A percentile compares a stretch with the other conserved stretches of the same genome.
These are phyloP conservation scores for Diabrotica undecimpunctata DNA, from an alignment of 1,140 invertebrate genomes.

Conservation along the genomic window DNA sequence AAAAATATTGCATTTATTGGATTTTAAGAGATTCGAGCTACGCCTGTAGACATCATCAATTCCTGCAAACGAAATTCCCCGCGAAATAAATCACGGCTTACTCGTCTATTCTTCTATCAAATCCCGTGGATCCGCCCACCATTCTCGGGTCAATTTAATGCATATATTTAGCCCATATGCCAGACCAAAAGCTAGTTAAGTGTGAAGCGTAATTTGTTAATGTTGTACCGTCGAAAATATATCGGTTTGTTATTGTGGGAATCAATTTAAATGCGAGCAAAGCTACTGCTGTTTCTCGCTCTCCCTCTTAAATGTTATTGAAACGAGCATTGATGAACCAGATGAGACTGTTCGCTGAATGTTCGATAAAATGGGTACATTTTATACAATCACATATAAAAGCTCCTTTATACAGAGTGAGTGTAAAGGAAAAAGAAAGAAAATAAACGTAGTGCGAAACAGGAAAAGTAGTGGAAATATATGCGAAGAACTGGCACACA, in stretches of 20 bases:
- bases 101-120: slow-evolving; percentile 8
- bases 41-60: background rate
- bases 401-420: too few species aligned
- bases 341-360: slow-evolving; percentile 27
- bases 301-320: slow-evolving; percentile 27
- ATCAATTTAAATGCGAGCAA: slow-evolving; percentile 32
- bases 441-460: too few species aligned
- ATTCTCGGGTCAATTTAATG: slow-evolving; percentile 40
- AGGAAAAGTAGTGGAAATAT: too few species aligned
- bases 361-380: background rate
- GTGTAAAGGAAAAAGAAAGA: too few species aligned
- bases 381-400: background rate
- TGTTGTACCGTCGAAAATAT: slow-evolving; percentile 34
- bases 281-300: slow-evolving; percentile 19
- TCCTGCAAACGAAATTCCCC: background rate
- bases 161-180: slow-evolving; percentile 44
- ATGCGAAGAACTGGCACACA: too few species aligned
- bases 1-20: too few species aligned
- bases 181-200: slow-evolving; percentile 39
- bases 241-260: slow-evolving; percentile 44
- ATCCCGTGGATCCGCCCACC: slow-evolving; percentile 31
- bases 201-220: slow-evolving; percentile 46
- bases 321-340: slow-evolving; percentile 32
- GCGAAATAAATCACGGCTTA: background rate
- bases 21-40: too few species aligned